Base-by-base conservation (phyloP, 2,888 invertebrate genomes). In the Drosophila colorata region DNA sequence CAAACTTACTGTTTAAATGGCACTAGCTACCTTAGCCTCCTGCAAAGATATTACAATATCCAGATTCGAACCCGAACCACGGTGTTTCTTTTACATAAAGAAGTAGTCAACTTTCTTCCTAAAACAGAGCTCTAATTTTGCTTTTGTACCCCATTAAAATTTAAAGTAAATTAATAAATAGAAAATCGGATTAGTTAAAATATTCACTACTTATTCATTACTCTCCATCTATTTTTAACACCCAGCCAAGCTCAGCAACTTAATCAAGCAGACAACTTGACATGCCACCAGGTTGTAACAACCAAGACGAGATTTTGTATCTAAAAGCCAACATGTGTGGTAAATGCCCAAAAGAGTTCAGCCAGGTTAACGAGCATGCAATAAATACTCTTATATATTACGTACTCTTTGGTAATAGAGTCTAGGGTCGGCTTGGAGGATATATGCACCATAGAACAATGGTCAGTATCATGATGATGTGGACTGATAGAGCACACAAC, bases 381-480 rank as follows among this genome's bases (percentile, higher is more conserved):
- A 41, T 46, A 51, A 59, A 58, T 41, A 55, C 52, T 16, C 13
- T 28, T 28, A 28, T 28, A 28, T 28, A 1, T 28, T 8, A 28
- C 25, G 25, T 31, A 40, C 37, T 37, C 31, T 23, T 13, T 53
- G 28, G 51, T 11, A 14, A 33, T 33, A 18, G 9, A 33, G 25
- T 49, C 35, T 18, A 25, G 25, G 25, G 4, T 8, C 25, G 35
- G 43, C 38, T 40, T 47, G n/a, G n/a, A n/a, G n/a, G n/a, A n/a
- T n/a, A n/a, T n/a, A n/a, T n/a, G n/a, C n/a, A n/a, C n/a, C n/a
- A n/a, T n/a, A 61, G 33, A 52, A 70, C 66, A 58, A 57, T 59
- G 56, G 41, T 25, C 48, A 33, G 37, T 53, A 33, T 37, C 44
- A 44, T 51, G 57, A 72, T 60, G 55, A 71, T 77, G 57, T 43